phyloP scores from a whole-genome alignment of 2,797 vertebrate genomes.

The Anableps anableps region DNA sequence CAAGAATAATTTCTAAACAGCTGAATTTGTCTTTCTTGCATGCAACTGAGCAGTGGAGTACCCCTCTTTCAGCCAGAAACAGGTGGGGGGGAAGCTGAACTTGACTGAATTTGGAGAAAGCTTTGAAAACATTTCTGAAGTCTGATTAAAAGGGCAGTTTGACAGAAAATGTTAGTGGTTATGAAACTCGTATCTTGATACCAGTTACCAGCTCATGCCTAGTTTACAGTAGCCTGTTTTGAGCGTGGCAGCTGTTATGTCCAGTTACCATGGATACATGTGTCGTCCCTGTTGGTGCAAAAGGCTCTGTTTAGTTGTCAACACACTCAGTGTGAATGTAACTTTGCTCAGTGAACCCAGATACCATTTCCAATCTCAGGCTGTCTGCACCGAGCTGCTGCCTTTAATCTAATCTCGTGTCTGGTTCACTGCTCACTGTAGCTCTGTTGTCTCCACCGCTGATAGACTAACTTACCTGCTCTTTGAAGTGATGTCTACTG shows the following conservation, averaged over 20 bases:
- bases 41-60: no score
- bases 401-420: conserved; percentile 10
- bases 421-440: neutral
- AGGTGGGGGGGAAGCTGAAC: no score
- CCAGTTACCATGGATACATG: conserved; percentile 24
- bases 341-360: conserved; percentile 13
- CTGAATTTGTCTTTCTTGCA: no score
- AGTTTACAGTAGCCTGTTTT: neutral
- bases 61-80: no score
- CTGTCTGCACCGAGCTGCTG: neutral
- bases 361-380: neutral
- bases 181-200: neutral
- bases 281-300: neutral
- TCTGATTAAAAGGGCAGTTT: no score
- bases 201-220: neutral
- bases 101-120: no score
- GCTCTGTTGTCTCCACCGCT: neutral
- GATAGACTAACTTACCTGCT: neutral
- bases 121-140: neutral
- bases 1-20: no score
- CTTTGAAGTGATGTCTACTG: accelerated
- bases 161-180: neutral
- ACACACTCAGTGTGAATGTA: neutral
- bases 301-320: conserved; percentile 4
- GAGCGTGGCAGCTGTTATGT: conserved; percentile 5